Evolutionary conservation across 2,797 vertebrate species (phyloP).

Genomic region (Eulemur rubriventer): DNA sequence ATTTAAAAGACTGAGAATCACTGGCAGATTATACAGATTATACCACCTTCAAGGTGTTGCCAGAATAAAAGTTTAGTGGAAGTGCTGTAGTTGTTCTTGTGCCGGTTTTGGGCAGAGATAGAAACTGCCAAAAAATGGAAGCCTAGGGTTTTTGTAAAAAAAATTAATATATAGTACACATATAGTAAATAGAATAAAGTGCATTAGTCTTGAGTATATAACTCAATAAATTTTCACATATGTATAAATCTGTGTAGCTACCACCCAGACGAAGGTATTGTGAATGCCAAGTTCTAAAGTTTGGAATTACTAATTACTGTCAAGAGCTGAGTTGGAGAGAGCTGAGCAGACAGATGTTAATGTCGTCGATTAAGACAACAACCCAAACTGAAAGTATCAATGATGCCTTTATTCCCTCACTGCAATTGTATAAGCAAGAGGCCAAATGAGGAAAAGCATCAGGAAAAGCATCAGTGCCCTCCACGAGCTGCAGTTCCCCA

Average conservation of each 20-base stretch:
- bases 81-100: background rate
- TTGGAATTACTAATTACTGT: background rate
- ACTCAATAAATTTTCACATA: background rate
- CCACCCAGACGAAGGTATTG: background rate
- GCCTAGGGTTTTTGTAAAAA: background rate
- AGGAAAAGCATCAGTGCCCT: too few relatives aligned
- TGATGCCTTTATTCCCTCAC: background rate
- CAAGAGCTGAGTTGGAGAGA: background rate
- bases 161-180: background rate
- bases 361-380: background rate
- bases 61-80: background rate
- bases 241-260: background rate
- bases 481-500: background rate
- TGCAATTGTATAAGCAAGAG: background rate
- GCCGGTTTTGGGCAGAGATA: background rate
- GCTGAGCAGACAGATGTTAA: background rate
- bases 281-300: background rate
- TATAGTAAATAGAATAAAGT: background rate
- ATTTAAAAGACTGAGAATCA: background rate
- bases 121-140: constrained; percentile 27
- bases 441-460: background rate
- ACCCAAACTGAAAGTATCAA: background rate
- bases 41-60: background rate
- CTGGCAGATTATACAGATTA: background rate
- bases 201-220: background rate